phyloP scores from a whole-genome alignment of 2,888 invertebrate species.

The Ophion obscuratus region DNA sequence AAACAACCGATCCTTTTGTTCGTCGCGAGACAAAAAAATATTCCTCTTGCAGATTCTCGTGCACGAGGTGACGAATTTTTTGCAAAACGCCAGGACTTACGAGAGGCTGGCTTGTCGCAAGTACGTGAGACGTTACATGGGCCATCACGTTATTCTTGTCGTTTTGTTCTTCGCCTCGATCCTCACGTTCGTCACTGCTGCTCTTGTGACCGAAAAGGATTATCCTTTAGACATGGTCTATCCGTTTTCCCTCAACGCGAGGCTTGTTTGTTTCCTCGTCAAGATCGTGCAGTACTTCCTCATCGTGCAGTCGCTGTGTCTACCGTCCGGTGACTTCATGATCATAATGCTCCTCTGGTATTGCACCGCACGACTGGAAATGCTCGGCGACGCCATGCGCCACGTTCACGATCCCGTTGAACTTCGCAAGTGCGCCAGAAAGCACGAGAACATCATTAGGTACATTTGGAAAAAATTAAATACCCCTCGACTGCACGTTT shows the following conservation, averaged over 20 bases:
- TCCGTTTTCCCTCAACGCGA: constrained; percentile 73
- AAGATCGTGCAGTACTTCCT: constrained; percentile 71
- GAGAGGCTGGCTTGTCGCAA: constrained; percentile 68
- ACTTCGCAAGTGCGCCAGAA: constrained; percentile 69
- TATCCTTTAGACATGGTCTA: constrained; percentile 75
- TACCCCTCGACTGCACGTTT: too few species aligned
- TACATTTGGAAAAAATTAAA: constrained; percentile 32
- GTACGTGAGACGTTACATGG: constrained; percentile 72
- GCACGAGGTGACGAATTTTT: constrained; percentile 54
- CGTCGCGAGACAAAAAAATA: neutral
- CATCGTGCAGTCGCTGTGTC: constrained; percentile 69
- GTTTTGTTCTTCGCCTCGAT: constrained; percentile 53
- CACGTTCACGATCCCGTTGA: constrained; percentile 48
- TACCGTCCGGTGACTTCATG: constrained; percentile 70
- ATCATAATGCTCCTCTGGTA: constrained; percentile 76
- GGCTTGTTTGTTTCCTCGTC: constrained; percentile 62
- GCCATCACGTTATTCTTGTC: constrained; percentile 65
- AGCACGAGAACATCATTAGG: constrained; percentile 73
- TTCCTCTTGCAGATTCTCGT: constrained; percentile 60
- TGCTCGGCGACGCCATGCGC: constrained; percentile 71
- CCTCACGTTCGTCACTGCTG: constrained; percentile 68
- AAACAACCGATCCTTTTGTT: neutral
- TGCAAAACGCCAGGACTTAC: constrained; percentile 23
- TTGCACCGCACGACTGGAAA: constrained; percentile 72
- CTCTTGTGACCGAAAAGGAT: constrained; percentile 68